Conservation (phyloP, 2,797 vertebrate genomes). For the Paguma larvata region DNA sequence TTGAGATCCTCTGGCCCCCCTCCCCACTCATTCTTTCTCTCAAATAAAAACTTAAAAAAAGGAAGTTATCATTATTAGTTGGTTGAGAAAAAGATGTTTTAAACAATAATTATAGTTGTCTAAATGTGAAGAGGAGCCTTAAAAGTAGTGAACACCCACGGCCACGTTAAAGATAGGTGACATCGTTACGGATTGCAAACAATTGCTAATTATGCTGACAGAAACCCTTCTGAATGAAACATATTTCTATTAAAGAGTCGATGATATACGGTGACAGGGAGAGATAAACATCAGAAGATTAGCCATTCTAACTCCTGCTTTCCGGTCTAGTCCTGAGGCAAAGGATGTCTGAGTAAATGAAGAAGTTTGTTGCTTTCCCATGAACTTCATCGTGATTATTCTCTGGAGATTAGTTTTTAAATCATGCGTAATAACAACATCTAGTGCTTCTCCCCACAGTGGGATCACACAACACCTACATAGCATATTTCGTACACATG, state of each 20-base stretch:
- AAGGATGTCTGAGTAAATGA: not conserved
- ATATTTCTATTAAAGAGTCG: not conserved
- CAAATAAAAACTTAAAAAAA: not conserved
- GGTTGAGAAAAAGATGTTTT: not conserved
- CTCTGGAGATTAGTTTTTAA: conserved; percentile 1
- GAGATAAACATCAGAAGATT: not conserved
- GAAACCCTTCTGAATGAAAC: not conserved
- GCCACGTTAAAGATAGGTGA: not conserved
- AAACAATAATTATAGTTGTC: not conserved
- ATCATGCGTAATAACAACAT: not conserved
- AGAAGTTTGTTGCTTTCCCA: not conserved
- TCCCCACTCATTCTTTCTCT: no score
- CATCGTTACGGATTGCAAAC: not conserved
- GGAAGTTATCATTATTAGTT: not conserved
- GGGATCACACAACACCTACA: not conserved
- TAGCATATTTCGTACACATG: not conserved
- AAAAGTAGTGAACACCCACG: not conserved
- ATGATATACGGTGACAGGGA: not conserved
- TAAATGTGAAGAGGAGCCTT: not conserved
- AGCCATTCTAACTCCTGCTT: not conserved
- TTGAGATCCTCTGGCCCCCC: no score
- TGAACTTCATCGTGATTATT: not conserved
- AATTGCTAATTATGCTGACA: not conserved
- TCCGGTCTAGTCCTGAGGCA: conserved; percentile 15
- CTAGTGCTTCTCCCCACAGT: not conserved